These are phyloP conservation scores for Otus sunia DNA, from an alignment of 2,113 vertebrate species.

Conservation along the genomic window DNA sequence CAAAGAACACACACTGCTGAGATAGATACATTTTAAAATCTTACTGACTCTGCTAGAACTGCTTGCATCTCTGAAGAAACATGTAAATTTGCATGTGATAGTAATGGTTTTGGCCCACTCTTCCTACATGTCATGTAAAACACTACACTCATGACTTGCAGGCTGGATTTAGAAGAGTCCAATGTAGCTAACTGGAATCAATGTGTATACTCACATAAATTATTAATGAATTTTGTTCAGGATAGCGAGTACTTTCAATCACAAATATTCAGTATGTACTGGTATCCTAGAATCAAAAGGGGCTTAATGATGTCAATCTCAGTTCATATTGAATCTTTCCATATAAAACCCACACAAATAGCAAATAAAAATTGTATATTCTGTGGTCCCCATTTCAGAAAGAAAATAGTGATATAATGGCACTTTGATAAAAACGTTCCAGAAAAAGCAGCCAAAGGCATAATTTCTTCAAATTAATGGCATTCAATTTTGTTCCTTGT, in stretches of 20 bases:
- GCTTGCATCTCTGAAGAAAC: neutral
- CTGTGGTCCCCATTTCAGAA: neutral
- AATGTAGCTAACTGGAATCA: neutral
- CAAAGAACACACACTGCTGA: neutral
- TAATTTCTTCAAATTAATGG: conserved; percentile 52
- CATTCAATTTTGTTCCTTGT: neutral
- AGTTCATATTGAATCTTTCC: neutral
- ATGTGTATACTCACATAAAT: neutral
- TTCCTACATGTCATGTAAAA: neutral
- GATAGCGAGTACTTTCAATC: neutral
- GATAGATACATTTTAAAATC: neutral
- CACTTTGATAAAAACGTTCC: neutral
- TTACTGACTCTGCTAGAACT: neutral
- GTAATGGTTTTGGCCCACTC: neutral
- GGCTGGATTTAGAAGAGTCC: neutral
- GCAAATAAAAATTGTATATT: conserved; percentile 21
- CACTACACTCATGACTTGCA: neutral
- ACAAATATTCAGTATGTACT: neutral
- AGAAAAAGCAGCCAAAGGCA: conserved; percentile 8
- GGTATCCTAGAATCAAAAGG: conserved; percentile 30
- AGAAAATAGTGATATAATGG: conserved; percentile 28
- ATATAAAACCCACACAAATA: neutral
- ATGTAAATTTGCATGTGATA: neutral
- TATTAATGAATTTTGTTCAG: neutral
- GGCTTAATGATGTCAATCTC: conserved; percentile 1